These are phyloP conservation scores for Amblyjoppa fuscipennis DNA, from an alignment of 2,888 invertebrate species.

Conservation along the genomic window DNA sequence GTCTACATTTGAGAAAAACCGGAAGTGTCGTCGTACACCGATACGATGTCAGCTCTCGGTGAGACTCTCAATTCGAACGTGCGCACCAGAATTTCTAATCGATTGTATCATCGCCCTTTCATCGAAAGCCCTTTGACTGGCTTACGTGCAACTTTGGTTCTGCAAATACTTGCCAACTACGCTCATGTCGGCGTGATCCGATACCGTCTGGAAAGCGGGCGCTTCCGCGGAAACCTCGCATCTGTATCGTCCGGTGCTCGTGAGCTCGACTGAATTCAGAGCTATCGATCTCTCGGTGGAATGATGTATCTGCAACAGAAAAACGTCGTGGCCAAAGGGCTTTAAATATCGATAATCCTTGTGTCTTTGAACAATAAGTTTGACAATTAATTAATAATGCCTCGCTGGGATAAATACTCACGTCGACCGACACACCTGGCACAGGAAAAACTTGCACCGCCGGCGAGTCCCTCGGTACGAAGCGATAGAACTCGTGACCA, in stretches of 20 bases:
- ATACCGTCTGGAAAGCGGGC: slow-evolving; percentile 90
- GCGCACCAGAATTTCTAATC: not conserved
- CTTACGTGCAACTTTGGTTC: not conserved
- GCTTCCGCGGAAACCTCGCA: slow-evolving; percentile 91
- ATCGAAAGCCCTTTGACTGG: not conserved
- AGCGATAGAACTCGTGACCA: slow-evolving; percentile 85
- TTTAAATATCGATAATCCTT: not conserved
- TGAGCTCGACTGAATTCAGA: slow-evolving; percentile 88
- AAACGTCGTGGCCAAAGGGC: not conserved
- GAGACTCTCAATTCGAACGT: no score
- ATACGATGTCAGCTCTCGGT: no score
- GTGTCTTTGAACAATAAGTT: not conserved
- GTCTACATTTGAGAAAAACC: no score
- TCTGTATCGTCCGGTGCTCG: slow-evolving; percentile 89
- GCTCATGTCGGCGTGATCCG: slow-evolving; percentile 89
- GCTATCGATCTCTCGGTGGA: slow-evolving; percentile 89
- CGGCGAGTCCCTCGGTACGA: slow-evolving; percentile 84
- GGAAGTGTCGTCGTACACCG: no score
- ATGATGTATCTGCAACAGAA: slow-evolving; percentile 87
- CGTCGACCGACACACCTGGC: slow-evolving; percentile 84
- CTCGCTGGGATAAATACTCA: slow-evolving; percentile 75
- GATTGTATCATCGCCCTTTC: not conserved
- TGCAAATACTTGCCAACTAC: slow-evolving; percentile 88
- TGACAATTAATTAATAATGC: not conserved
- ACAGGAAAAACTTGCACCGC: slow-evolving; percentile 83